Percentiles rank a stretch among this genome's conserved stretches.
These are phyloP conservation scores for Pyrocoelia pectoralis DNA, from an alignment of 2,888 invertebrate genomes.

Conservation along the genomic window DNA sequence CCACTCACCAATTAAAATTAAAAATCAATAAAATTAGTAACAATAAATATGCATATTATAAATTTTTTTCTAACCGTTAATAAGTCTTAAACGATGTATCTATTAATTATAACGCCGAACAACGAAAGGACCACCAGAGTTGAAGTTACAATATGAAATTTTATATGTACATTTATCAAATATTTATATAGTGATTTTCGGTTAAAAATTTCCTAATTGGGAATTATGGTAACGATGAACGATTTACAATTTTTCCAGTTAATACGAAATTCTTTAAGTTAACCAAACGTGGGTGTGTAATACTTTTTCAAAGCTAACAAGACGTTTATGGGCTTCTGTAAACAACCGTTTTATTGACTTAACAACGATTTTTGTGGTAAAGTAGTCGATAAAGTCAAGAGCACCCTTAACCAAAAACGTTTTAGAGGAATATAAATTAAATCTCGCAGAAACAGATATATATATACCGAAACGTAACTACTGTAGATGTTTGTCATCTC, in stretches of 20 bases:
- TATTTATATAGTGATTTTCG: background rate
- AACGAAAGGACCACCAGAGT: background rate
- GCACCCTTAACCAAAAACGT: no score
- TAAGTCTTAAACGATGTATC: constrained; percentile 3
- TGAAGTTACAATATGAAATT: constrained; percentile 11
- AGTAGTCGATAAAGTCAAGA: no score
- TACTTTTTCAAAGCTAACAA: background rate
- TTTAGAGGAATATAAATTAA: background rate
- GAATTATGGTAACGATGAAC: no score
- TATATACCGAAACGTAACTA: constrained; percentile 29
- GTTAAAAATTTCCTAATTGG: no score
- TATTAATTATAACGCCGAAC: constrained; percentile 8
- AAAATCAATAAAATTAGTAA: constrained; percentile 10
- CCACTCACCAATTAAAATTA: background rate
- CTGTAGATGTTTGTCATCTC: constrained; percentile 29
- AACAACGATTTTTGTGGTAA: constrained; percentile 3
- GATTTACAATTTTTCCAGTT: no score
- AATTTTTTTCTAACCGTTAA: background rate
- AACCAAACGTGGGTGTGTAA: background rate
- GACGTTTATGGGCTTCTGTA: constrained; percentile 4
- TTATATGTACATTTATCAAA: background rate
- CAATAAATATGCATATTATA: constrained; percentile 2
- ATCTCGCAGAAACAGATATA: constrained; percentile 23
- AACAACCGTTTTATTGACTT: constrained; percentile 10
- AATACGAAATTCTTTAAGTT: no score